phyloP scores from a whole-genome alignment of 2,113 vertebrate species.

The Coregonus clupeaformis region DNA sequence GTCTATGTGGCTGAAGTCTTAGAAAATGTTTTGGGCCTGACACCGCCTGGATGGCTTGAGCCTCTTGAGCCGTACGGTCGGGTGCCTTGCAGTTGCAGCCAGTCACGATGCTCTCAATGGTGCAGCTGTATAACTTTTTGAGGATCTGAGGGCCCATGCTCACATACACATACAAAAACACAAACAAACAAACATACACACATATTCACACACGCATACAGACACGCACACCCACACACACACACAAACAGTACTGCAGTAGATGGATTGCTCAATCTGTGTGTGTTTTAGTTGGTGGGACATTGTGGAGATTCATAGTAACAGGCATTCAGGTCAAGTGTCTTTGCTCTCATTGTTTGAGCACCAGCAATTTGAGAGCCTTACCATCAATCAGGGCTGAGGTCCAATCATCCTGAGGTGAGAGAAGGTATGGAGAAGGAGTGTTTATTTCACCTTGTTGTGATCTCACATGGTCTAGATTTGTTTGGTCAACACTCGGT shows the following conservation, averaged over 20 bases:
- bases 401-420: background rate
- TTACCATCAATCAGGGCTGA: background rate
- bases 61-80: too few species aligned
- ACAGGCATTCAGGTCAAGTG: constrained; percentile 1
- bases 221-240: background rate
- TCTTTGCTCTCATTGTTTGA: background rate
- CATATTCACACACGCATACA: background rate
- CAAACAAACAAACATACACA: background rate
- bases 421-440: background rate
- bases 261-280: background rate
- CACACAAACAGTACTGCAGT: background rate
- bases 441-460: background rate
- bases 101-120: too few species aligned
- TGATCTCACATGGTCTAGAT: background rate
- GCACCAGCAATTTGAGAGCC: background rate
- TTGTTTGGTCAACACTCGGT: background rate
- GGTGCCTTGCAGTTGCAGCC: too few species aligned
- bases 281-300: background rate
- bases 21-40: too few species aligned
- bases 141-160: too few species aligned
- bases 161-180: too few species aligned
- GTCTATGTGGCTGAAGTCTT: too few species aligned
- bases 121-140: too few species aligned
- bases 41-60: too few species aligned
- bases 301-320: background rate